A percentile compares a stretch with the other conserved stretches of the same genome.
These are phyloP conservation scores for Toxotes jaculatrix DNA, from an alignment of 2,113 vertebrate species.

Conservation along the genomic window DNA sequence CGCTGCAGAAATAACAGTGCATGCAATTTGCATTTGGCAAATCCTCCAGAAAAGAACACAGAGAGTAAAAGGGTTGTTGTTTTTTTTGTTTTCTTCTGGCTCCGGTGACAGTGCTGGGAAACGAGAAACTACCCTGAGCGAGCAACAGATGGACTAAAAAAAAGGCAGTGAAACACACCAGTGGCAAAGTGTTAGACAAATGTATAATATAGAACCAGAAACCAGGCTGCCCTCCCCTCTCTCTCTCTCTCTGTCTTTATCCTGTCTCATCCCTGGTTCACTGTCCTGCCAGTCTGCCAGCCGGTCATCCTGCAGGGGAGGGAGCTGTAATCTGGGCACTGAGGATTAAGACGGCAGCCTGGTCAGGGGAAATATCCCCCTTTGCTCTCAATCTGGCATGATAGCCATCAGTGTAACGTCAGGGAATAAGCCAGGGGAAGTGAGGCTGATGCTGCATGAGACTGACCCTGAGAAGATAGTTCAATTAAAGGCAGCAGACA, in stretches of 20 bases:
- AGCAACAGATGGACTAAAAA: conserved; percentile 33
- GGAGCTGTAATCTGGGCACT: conserved; percentile 67
- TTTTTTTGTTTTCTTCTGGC: background rate
- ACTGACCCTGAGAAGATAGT: conserved; percentile 48
- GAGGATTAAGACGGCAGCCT: conserved; percentile 73
- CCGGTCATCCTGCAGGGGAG: conserved; percentile 47
- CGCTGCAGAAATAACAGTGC: background rate
- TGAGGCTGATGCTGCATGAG: conserved; percentile 24
- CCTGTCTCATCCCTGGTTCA: conserved; percentile 19
- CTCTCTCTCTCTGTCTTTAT: conserved; percentile 29
- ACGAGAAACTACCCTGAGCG: background rate
- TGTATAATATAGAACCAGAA: conserved; percentile 11
- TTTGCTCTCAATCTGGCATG: conserved; percentile 72
- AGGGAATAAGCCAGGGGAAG: conserved; percentile 34
- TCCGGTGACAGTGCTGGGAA: background rate
- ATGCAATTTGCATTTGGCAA: background rate
- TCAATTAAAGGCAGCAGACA: conserved; percentile 50
- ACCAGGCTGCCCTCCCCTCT: conserved; percentile 1
- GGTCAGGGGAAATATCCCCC: conserved; percentile 69
- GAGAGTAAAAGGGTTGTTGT: background rate
- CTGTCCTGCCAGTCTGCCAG: conserved; percentile 46
- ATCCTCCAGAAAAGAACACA: background rate
- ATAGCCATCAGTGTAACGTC: conserved; percentile 46
- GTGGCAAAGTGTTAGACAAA: background rate
- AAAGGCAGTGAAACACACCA: conserved; percentile 1